phyloP scores from a whole-genome alignment of 2,888 invertebrate species.

The Drosophila demipolita region DNA sequence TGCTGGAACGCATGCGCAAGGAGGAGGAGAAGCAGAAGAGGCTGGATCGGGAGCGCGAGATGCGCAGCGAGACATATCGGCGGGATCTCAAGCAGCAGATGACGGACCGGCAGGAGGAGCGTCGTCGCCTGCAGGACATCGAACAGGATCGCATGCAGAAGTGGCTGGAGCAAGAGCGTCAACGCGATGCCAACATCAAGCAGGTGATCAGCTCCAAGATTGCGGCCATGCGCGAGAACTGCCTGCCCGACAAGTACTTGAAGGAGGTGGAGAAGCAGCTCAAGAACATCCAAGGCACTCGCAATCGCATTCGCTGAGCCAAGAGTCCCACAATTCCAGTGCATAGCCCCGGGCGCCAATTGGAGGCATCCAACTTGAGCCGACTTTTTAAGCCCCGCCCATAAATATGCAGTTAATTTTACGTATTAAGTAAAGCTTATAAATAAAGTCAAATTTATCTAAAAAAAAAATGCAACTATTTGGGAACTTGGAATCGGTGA shows the following conservation, averaged over 20 bases:
- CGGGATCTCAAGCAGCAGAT: constrained; percentile 84
- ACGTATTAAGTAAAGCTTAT: neutral
- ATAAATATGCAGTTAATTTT: constrained; percentile 43
- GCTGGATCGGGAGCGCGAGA: constrained; percentile 69
- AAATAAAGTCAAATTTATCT: neutral
- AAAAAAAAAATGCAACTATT: neutral
- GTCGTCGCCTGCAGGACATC: constrained; percentile 75
- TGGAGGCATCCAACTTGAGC: neutral
- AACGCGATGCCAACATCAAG: constrained; percentile 82
- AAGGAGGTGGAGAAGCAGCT: constrained; percentile 84
- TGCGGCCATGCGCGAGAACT: constrained; percentile 83
- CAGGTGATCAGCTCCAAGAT: constrained; percentile 83
- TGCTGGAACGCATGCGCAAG: constrained; percentile 79
- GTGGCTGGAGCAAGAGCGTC: constrained; percentile 82
- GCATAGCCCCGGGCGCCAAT: constrained; percentile 41
- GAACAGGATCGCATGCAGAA: constrained; percentile 80
- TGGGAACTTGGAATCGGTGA: no score
- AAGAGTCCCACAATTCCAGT: neutral
- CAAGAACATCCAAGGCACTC: constrained; percentile 65
- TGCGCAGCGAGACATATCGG: constrained; percentile 79
- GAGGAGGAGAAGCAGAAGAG: constrained; percentile 79
- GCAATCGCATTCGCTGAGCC: constrained; percentile 64
- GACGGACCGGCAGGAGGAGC: constrained; percentile 82
- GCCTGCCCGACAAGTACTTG: constrained; percentile 84
- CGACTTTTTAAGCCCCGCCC: constrained; percentile 16